Percentiles rank a stretch among this genome's conserved stretches.
Evolutionary conservation across 2,797 vertebrate genomes (phyloP).

Genomic region (Bufotes viridis): DNA sequence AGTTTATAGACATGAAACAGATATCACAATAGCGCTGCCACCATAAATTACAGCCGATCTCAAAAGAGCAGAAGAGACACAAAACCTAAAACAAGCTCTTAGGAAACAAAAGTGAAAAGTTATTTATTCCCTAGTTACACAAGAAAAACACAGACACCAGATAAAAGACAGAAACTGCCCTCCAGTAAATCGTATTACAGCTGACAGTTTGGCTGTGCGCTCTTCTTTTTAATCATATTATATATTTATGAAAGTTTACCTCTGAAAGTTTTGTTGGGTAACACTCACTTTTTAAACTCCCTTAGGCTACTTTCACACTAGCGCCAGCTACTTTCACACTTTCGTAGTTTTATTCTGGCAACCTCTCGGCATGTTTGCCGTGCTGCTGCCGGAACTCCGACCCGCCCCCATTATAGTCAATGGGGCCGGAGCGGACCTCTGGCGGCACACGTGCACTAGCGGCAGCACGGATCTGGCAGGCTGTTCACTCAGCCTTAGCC

Average conservation of each 20-base stretch:
- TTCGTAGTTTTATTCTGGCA: no score
- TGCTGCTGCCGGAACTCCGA: no score
- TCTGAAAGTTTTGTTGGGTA: neutral
- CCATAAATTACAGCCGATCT: conserved; percentile 64
- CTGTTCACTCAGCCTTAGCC: no score
- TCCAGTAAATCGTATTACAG: conserved; percentile 55
- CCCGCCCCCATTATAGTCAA: no score
- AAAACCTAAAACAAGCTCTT: conserved; percentile 62
- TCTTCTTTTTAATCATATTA: conserved; percentile 30
- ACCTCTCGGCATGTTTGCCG: no score
- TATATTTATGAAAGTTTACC: neutral
- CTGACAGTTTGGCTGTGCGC: neutral
- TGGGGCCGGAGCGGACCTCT: no score
- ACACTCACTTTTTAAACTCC: no score
- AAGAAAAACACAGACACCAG: conserved; percentile 54
- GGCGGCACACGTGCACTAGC: no score
- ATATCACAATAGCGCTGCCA: conserved; percentile 60
- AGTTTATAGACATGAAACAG: conserved; percentile 66
- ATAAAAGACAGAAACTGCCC: conserved; percentile 63
- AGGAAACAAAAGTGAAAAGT: conserved; percentile 64
- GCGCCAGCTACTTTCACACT: no score
- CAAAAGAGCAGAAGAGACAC: conserved; percentile 48
- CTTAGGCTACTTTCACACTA: no score
- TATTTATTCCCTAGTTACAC: conserved; percentile 68
- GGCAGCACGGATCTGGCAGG: no score